A percentile compares a stretch with the other conserved stretches of the same genome.
These are phyloP conservation scores for Saiga tatarica DNA, from an alignment of 2,113 vertebrate genomes.

Conservation along the genomic window DNA sequence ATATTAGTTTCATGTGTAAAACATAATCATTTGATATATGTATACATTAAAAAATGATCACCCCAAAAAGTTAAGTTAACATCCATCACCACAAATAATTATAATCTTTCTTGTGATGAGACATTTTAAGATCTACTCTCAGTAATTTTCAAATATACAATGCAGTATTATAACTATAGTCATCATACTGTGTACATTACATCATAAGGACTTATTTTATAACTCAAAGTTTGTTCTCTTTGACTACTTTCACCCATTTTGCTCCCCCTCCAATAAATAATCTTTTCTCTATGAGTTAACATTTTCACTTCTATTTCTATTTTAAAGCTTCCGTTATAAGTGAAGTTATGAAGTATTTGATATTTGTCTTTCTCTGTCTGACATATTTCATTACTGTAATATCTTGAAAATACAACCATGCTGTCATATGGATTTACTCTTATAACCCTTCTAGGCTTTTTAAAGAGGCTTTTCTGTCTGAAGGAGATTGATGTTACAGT, in stretches of 20 bases:
- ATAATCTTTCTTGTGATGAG: background rate
- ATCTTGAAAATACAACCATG: background rate
- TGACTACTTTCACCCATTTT: background rate
- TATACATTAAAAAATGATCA: background rate
- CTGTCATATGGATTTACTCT: background rate
- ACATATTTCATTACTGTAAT: background rate
- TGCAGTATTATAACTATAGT: background rate
- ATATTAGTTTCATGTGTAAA: background rate
- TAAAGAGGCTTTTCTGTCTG: background rate
- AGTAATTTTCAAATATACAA: background rate
- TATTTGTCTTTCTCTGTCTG: background rate
- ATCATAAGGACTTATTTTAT: background rate
- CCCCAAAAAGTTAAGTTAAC: background rate
- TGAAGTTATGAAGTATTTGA: background rate
- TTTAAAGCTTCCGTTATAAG: background rate
- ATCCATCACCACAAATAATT: background rate
- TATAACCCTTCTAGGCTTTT: background rate
- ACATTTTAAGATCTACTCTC: background rate
- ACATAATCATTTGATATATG: background rate
- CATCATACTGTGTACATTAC: background rate
- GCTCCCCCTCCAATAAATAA: background rate
- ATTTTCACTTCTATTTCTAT: background rate
- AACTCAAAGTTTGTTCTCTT: background rate
- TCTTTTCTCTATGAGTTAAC: background rate
- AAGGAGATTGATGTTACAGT: background rate